These are phyloP conservation scores for Hirtodrosophila duncani DNA, from an alignment of 2,888 invertebrate species.

Conservation along the genomic window DNA sequence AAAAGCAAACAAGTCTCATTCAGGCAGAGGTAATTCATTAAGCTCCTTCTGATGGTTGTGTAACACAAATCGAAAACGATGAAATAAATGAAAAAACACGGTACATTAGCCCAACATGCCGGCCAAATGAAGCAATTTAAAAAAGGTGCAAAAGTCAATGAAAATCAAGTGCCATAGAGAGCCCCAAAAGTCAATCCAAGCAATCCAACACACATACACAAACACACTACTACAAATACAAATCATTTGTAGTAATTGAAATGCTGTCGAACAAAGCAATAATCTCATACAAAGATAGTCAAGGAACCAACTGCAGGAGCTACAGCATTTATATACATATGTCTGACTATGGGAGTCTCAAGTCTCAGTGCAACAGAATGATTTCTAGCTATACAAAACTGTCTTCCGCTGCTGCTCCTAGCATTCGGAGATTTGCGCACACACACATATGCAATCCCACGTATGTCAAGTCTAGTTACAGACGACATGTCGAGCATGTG, in stretches of 20 bases:
- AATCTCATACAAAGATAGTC: slow-evolving; percentile 24
- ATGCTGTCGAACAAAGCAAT: slow-evolving; percentile 56
- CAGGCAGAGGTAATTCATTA: slow-evolving; percentile 70
- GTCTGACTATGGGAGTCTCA: slow-evolving; percentile 26
- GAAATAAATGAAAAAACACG: neutral
- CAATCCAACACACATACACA: slow-evolving; percentile 13
- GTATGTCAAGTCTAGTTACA: slow-evolving; percentile 28
- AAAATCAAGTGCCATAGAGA: slow-evolving; percentile 44
- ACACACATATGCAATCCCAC: slow-evolving; percentile 1
- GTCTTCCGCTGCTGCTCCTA: slow-evolving; percentile 42
- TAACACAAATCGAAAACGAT: slow-evolving; percentile 33
- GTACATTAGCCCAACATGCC: no score
- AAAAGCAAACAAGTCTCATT: slow-evolving; percentile 59
- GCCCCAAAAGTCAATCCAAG: slow-evolving; percentile 14
- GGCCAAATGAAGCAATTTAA: slow-evolving; percentile 28
- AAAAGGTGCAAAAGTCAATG: slow-evolving; percentile 55
- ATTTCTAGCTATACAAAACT: slow-evolving; percentile 62
- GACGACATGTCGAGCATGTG: slow-evolving; percentile 66
- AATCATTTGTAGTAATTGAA: slow-evolving; percentile 71
- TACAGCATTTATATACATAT: slow-evolving; percentile 27
- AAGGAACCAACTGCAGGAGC: slow-evolving; percentile 8
- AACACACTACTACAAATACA: slow-evolving; percentile 25
- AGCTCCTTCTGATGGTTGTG: slow-evolving; percentile 27
- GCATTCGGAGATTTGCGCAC: slow-evolving; percentile 3
- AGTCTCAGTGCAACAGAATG: slow-evolving; percentile 40